phyloP scores from a whole-genome alignment of 2,113 vertebrate genomes.

The Lethenteron camtschaticum region DNA sequence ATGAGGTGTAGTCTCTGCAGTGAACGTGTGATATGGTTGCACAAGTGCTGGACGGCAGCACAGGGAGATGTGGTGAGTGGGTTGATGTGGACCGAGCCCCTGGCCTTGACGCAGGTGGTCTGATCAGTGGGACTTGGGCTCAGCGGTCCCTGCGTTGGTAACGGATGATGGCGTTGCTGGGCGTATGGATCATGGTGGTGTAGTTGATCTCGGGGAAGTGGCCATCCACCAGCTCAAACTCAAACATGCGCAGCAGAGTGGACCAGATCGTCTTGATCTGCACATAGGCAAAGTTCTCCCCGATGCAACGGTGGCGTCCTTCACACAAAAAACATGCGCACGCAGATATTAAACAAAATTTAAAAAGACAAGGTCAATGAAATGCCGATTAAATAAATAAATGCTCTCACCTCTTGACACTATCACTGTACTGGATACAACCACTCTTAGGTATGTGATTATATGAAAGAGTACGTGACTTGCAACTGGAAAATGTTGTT shows the following conservation, averaged over 20 bases:
- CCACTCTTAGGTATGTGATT: neutral
- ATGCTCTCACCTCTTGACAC: neutral
- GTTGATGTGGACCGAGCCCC: no score
- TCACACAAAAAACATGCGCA: slow-evolving; percentile 9
- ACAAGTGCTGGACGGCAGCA: no score
- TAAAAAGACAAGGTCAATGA: no score
- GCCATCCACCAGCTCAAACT: slow-evolving; percentile 62
- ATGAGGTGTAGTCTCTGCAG: neutral
- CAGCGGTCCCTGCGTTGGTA: slow-evolving; percentile 18
- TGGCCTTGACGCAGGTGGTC: no score
- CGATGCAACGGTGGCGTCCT: slow-evolving; percentile 94
- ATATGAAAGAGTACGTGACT: neutral
- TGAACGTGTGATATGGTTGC: neutral
- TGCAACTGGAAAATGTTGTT: neutral
- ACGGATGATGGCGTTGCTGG: slow-evolving; percentile 57
- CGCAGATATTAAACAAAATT: no score
- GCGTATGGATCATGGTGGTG: slow-evolving; percentile 92
- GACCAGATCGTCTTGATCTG: slow-evolving; percentile 99
- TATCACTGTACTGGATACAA: neutral
- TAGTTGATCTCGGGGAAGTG: slow-evolving; percentile 87
- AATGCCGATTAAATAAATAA: no score
- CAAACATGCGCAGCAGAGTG: slow-evolving; percentile 55
- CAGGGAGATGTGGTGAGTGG: no score
- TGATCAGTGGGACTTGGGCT: no score
- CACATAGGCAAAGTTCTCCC: slow-evolving; percentile 88